Percentiles rank a stretch among this genome's conserved stretches.
Conservation (phyloP, 2,888 invertebrate genomes). For the Teleiodes luculella region DNA sequence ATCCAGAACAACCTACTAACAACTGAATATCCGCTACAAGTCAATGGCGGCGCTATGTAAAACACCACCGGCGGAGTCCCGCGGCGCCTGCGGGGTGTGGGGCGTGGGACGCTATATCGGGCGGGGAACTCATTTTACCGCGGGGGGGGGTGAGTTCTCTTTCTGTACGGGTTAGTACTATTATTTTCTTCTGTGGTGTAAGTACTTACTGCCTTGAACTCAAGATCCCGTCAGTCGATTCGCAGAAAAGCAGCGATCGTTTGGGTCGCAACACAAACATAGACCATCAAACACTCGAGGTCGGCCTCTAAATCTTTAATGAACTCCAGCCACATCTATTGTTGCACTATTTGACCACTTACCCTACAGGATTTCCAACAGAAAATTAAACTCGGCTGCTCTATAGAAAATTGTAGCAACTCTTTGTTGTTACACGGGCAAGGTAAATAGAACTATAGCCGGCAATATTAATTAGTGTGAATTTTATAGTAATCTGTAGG, state of each 20-base stretch:
- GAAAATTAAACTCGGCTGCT: slow-evolving; percentile 57
- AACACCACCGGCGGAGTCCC: too few species aligned
- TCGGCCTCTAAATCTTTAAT: slow-evolving; percentile 68
- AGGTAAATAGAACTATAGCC: slow-evolving; percentile 67
- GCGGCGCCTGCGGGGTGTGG: too few species aligned
- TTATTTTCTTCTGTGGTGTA: too few species aligned
- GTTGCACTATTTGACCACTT: slow-evolving; percentile 72
- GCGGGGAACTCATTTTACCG: too few species aligned
- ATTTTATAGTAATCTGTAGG: slow-evolving; percentile 16
- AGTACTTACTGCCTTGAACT: too few species aligned
- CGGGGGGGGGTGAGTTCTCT: too few species aligned
- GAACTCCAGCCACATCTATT: slow-evolving; percentile 63
- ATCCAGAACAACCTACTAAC: too few species aligned
- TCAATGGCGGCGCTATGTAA: too few species aligned
- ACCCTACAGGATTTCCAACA: slow-evolving; percentile 47
- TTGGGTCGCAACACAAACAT: slow-evolving; percentile 30
- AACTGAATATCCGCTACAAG: too few species aligned
- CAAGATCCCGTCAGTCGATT: neutral
- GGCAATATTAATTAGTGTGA: slow-evolving; percentile 58
- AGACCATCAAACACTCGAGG: slow-evolving; percentile 56
- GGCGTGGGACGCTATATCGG: too few species aligned
- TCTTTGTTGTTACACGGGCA: slow-evolving; percentile 53
- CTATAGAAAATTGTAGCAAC: slow-evolving; percentile 61
- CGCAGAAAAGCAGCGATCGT: neutral
- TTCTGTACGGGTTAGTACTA: too few species aligned